Conservation (phyloP, 2,113 vertebrate genomes). For the Tragelaphus buxtoni region DNA sequence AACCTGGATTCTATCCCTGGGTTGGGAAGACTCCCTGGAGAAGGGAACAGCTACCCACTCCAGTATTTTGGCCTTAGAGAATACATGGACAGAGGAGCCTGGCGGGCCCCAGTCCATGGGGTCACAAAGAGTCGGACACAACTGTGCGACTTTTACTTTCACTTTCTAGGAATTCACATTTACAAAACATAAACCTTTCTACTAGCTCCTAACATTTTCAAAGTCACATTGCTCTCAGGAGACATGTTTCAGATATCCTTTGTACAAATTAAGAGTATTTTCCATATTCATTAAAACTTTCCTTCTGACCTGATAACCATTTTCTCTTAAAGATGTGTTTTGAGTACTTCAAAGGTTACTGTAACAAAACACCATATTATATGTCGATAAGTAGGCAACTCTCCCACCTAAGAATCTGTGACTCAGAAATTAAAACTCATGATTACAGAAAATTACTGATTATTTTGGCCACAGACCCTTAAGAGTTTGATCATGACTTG, state of each 20-base stretch:
- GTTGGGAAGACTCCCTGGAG: background rate
- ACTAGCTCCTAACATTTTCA: background rate
- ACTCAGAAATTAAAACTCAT: slow-evolving; percentile 8
- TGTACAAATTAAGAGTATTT: background rate
- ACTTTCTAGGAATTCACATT: background rate
- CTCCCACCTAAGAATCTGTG: background rate
- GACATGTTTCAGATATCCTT: background rate
- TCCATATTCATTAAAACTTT: background rate
- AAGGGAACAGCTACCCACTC: background rate
- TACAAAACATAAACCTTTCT: background rate
- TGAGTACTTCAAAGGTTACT: background rate
- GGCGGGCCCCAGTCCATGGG: background rate
- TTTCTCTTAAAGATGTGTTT: background rate
- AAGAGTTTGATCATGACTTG: background rate
- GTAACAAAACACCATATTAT: background rate
- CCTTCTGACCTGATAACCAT: background rate
- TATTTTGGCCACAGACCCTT: background rate
- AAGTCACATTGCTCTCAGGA: background rate
- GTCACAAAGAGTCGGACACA: background rate
- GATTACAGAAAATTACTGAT: background rate
- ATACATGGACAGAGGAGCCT: background rate
- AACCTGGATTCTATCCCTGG: background rate
- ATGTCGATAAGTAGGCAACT: background rate
- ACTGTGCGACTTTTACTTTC: background rate
- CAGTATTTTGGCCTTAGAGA: background rate